phyloP scores from a whole-genome alignment of 2,888 invertebrate species.

The Cosmia trapezina region DNA sequence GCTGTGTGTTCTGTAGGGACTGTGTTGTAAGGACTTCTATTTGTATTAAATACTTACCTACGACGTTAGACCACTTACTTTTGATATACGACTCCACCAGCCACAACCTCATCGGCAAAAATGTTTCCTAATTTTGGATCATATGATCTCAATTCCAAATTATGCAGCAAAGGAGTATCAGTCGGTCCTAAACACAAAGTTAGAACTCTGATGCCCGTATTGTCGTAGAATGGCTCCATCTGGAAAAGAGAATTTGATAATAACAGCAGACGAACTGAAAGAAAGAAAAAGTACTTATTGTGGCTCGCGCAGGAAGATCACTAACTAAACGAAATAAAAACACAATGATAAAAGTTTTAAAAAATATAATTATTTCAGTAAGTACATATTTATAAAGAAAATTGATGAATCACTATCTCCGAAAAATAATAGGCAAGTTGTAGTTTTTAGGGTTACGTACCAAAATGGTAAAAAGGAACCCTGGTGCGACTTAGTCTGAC shows the following conservation, averaged over 20 bases:
- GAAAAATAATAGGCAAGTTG: background rate
- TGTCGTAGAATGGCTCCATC: slow-evolving; percentile 68
- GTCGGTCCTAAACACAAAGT: slow-evolving; percentile 74
- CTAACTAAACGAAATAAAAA: too few species aligned
- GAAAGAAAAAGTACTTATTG: too few species aligned
- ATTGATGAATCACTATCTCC: background rate
- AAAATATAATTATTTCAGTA: too few species aligned
- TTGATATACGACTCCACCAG: slow-evolving; percentile 33
- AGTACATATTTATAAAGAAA: too few species aligned
- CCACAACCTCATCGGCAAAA: slow-evolving; percentile 5
- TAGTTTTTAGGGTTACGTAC: too few species aligned
- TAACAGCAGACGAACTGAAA: background rate
- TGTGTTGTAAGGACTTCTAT: background rate
- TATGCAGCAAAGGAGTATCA: slow-evolving; percentile 69
- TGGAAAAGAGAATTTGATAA: slow-evolving; percentile 50
- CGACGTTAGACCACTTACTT: slow-evolving; percentile 41
- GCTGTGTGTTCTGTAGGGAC: background rate
- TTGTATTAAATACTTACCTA: too few species aligned
- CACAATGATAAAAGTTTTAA: too few species aligned
- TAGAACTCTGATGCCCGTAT: slow-evolving; percentile 70
- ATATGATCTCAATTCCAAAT: slow-evolving; percentile 62
- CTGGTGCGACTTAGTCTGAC: too few species aligned
- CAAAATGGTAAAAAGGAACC: too few species aligned
- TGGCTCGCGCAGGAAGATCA: too few species aligned
- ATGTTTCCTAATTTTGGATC: slow-evolving; percentile 51